These are phyloP conservation scores for Sardinella longiceps DNA, from an alignment of 2,797 vertebrate genomes.

Conservation along the genomic window DNA sequence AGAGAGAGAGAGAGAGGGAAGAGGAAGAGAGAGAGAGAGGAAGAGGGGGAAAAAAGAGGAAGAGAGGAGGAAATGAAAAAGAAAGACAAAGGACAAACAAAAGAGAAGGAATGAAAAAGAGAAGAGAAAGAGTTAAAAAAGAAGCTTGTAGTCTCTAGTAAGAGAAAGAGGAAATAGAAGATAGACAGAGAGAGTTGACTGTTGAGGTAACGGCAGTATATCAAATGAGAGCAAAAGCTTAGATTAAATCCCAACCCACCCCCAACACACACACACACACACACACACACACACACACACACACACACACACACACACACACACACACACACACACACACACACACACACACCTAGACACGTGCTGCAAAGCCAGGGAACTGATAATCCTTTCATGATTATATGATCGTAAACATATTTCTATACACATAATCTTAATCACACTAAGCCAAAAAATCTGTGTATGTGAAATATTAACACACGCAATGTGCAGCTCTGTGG, in stretches of 20 bases:
- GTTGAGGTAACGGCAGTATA: background rate
- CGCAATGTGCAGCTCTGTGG: background rate
- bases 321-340: slow-evolving; percentile 24
- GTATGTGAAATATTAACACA: background rate
- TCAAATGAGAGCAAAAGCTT: background rate
- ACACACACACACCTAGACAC: slow-evolving; percentile 9
- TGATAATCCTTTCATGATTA: slow-evolving; percentile 21
- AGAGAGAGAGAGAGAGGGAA: slow-evolving; percentile 41
- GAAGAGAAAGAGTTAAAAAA: slow-evolving; percentile 51
- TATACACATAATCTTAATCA: background rate
- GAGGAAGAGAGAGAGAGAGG: slow-evolving; percentile 42
- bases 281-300: slow-evolving; percentile 27
- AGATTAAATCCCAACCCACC: background rate
- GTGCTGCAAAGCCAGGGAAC: background rate
- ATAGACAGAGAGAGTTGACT: background rate
- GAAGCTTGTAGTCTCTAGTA: slow-evolving; percentile 38
- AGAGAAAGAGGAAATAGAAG: slow-evolving; percentile 13
- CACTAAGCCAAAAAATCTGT: slow-evolving; percentile 6
- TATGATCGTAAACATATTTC: slow-evolving; percentile 7
- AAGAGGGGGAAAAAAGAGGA: slow-evolving; percentile 50
- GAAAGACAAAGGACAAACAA: slow-evolving; percentile 54
- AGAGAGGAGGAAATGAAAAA: slow-evolving; percentile 25
- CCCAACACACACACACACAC: slow-evolving; percentile 19
- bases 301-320: slow-evolving; percentile 23
- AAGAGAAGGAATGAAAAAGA: slow-evolving; percentile 33